Evolutionary conservation across 2,113 vertebrate genomes (phyloP), one percentile per base, ranked within the genome.

Genomic region (Hiodon alosoides): DNA sequence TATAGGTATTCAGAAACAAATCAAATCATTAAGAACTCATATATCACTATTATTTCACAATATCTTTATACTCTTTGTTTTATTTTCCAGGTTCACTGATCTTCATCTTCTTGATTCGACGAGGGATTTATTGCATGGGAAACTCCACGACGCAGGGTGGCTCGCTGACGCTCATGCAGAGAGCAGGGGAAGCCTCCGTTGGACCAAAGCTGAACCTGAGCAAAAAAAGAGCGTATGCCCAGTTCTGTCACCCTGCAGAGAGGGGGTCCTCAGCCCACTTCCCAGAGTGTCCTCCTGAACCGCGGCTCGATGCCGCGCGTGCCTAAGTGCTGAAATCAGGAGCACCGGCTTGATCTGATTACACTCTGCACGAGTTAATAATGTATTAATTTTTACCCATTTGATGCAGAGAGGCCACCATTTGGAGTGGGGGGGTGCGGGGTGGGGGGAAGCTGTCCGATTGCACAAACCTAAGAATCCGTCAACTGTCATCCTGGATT

Each of bases 381-480:
- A 96, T 95, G 94, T 92, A 95, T 93, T 94, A 90, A 95, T 95
- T 94, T 93, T 90, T 94, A 87, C 92, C 93, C 88, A 88, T 94
- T 93, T 94, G 92, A 93, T 92, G 93, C 80, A 86, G 81, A 89
- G 88, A 88, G 89, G 91, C 87, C 90, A 92, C 92, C 93, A 92
- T 90, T 90, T 86, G 88, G 3, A 52, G 53, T 5, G 53, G 3
- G 78, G 78, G 62, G 74, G 31, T 31, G 31, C 31, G 31, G 31
- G 71, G 51, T 55, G 69, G 89, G 87, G 86, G 89, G 88, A 77
- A 84, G 89, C 92, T 95, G 95, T 97, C 95, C 91, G 91, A 94
- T 95, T 93, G 90, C 91, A 97, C 95, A 95, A 97, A 95, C 91
- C 90, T 90, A 93, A 93, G 93, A 94, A 96, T 98, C 94, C 93